A percentile compares a stretch with the other conserved stretches of the same genome.
phyloP scores from a whole-genome alignment of 2,797 vertebrate species.

The Heteromormyrus szaboi region DNA sequence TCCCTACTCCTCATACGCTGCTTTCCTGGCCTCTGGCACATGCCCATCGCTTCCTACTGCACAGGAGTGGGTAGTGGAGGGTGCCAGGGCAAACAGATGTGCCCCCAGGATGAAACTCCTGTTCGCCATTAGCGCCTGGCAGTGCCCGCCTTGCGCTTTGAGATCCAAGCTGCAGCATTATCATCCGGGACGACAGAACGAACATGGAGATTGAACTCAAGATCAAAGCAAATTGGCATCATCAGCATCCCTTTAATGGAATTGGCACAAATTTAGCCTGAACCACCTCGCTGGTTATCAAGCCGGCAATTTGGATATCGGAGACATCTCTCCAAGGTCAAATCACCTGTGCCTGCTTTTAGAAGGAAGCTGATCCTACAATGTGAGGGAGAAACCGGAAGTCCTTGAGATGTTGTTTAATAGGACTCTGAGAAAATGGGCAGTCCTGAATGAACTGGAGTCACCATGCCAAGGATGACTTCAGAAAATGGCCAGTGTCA shows the following conservation, averaged over 20 bases:
- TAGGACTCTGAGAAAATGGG: not conserved
- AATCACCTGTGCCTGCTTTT: not conserved
- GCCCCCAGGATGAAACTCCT: constrained; percentile 11
- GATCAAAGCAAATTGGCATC: not conserved
- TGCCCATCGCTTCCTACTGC: not conserved
- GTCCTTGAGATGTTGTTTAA: not conserved
- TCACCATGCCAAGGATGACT: not conserved
- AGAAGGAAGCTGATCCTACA: not conserved
- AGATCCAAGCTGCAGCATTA: not conserved
- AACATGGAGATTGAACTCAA: not conserved
- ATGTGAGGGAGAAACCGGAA: not conserved
- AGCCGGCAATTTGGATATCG: not conserved
- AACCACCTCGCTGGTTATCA: not conserved
- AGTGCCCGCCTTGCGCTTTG: not conserved
- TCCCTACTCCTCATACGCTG: not conserved
- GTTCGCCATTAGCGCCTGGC: constrained; percentile 6
- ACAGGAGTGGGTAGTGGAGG: not conserved
- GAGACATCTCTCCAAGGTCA: not conserved
- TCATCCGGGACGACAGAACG: not conserved
- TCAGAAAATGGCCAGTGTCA: constrained; percentile 18
- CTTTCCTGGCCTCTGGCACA: not conserved
- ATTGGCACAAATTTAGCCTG: not conserved
- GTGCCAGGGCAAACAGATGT: constrained; percentile 20
- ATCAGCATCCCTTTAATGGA: not conserved
- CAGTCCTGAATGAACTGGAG: not conserved